Percentiles rank a stretch among this genome's conserved stretches.
Conservation (phyloP, 2,797 vertebrate species). For the Hoplostethus mediterraneus region DNA sequence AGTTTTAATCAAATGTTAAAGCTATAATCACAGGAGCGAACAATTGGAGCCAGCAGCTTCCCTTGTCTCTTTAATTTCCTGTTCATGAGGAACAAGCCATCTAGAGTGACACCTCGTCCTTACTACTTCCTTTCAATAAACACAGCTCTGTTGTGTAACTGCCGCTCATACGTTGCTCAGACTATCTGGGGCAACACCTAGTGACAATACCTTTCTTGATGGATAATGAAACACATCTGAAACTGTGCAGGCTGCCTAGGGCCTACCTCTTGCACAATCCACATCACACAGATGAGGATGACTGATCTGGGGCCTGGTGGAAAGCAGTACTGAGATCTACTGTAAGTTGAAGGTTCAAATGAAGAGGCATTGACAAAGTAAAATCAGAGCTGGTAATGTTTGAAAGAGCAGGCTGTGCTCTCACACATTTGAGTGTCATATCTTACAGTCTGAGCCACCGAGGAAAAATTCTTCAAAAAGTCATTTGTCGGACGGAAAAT, state of each 20-base stretch:
- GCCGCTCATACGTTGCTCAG: no score
- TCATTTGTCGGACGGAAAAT: no score
- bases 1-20: constrained; percentile 2
- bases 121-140: constrained; percentile 15
- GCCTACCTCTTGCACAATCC: background rate
- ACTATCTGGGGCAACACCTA: background rate
- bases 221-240: background rate
- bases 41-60: background rate
- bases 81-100: constrained; percentile 7
- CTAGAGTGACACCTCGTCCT: constrained; percentile 16
- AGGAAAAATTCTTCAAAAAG: no score
- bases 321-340: no score
- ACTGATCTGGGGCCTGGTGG: no score
- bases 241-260: background rate
- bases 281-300: background rate
- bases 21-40: no score
- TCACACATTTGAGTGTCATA: background rate
- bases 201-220: background rate
- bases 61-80: constrained; percentile 42
- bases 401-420: background rate
- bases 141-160: background rate
- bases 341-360: no score
- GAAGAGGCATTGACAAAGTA: no score
- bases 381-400: background rate
- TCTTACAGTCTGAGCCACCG: no score